phyloP scores from a whole-genome alignment of 2,113 vertebrate genomes.

The Circaetus cinerascens region DNA sequence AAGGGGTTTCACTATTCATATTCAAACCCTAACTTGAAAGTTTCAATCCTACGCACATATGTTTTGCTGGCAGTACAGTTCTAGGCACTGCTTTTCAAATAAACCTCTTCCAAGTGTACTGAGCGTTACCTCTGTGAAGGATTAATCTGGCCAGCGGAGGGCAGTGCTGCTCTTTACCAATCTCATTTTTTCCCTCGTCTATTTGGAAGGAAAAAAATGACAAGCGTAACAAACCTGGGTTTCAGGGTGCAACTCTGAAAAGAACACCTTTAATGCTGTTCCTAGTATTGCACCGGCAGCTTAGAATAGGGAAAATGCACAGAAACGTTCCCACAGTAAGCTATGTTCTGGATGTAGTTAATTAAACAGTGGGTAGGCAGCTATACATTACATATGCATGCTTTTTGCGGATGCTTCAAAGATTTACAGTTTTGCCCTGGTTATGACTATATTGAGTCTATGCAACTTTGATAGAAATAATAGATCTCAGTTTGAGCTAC shows the following conservation, averaged over 20 bases:
- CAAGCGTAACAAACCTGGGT: accelerated
- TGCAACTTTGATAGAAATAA: background rate
- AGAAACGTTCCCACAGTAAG: background rate
- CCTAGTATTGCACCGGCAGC: background rate
- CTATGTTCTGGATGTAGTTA: background rate
- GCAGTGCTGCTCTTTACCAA: slow-evolving; percentile 49
- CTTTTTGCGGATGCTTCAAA: background rate
- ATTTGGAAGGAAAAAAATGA: background rate
- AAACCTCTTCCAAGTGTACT: background rate
- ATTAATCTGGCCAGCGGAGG: slow-evolving; percentile 8
- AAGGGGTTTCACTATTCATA: background rate
- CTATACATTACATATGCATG: background rate
- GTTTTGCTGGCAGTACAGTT: background rate
- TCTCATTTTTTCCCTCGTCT: accelerated
- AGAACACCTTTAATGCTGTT: background rate
- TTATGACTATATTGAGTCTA: background rate
- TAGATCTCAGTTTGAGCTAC: background rate
- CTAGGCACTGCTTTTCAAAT: background rate
- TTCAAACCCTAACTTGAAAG: background rate
- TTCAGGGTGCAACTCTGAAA: background rate
- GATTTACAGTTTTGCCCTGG: background rate
- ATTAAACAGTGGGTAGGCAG: background rate
- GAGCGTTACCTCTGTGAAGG: background rate
- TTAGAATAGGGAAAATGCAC: background rate
- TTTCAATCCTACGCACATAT: background rate